phyloP scores from a whole-genome alignment of 2,888 invertebrate species.

The Trachelus troglodyta region DNA sequence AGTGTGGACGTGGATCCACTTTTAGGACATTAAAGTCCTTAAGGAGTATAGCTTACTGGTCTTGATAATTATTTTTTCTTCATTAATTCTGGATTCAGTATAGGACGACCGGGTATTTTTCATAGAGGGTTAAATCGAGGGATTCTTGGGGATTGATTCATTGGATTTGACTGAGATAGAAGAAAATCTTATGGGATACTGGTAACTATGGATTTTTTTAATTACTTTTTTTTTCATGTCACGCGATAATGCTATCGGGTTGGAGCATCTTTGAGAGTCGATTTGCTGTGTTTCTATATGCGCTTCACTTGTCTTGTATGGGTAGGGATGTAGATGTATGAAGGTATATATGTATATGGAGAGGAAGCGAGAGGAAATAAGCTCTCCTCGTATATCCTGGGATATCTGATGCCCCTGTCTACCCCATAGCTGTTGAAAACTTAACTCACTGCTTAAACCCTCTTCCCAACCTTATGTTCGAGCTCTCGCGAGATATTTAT shows the following conservation, averaged over 20 bases:
- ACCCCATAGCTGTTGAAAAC: conserved; percentile 48
- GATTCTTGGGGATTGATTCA: too few species aligned
- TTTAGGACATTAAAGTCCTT: neutral
- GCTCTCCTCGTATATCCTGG: conserved; percentile 50
- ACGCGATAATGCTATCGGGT: neutral
- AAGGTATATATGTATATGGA: neutral
- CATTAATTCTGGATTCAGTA: neutral
- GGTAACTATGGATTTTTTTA: neutral
- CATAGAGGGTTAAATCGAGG: neutral
- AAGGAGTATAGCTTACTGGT: neutral
- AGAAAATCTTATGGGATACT: neutral
- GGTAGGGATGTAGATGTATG: neutral
- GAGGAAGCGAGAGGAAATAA: conserved; percentile 47
- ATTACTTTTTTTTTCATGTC: neutral
- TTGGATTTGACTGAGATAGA: too few species aligned
- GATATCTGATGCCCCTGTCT: conserved; percentile 56
- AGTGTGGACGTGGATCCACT: neutral
- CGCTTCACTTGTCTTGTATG: neutral
- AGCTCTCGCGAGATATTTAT: conserved; percentile 52
- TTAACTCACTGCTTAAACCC: conserved; percentile 47
- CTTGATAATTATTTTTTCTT: neutral
- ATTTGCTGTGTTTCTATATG: neutral
- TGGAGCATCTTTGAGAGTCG: neutral
- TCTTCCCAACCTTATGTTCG: conserved; percentile 28
- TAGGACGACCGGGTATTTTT: neutral